Base-by-base conservation (phyloP, 1,140 invertebrate genomes). In the Leptopilina clavipes region DNA sequence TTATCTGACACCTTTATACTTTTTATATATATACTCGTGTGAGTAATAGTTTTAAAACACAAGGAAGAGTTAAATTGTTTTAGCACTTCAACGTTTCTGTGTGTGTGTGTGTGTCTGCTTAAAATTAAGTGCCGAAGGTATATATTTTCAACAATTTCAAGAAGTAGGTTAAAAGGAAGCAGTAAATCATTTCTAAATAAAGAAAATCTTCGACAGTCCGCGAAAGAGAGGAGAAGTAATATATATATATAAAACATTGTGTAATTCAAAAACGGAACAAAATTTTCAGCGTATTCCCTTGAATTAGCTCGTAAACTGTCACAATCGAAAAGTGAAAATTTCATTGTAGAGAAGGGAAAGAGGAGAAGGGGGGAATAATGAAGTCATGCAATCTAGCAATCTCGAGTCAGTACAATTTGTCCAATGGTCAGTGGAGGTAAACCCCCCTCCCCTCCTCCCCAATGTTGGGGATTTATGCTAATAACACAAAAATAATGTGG, bases 101-200 rank as follows among this genome's bases (percentile, higher is more conserved):
- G 5, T 31, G 25, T 5, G 22, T 31, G 1, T 31, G 1, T 31
- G 1, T 31, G 5, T 31, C 1, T 5, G 56, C 56, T 56, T 56
- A 12, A 59, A 59, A 25, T 59, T 14, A 59, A 25, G 56, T 25
- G 56, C 12, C 18, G 12, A 6, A 19, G 25, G 1, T 31, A 31
- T n/a, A n/a, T 25, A 59, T 65, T 25, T 14, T 31, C 14, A 31
- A 10, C 56, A 31, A 65, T 31, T 31, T 25, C 22, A 25, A 65
- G 10, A 65, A 65, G 59, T 65, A 31, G 59, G 10, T 65, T 65
- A 37, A 65, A 65, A 31, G 59, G 22, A 31, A 25, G 25, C 1
- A 31, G 19, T 65, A 31, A 65, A 65, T 65, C 56, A 65, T 65
- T 31, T 25, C 59, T 31, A 65, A 65, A 37, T 65, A 31, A 65